These are phyloP conservation scores for Apis florea DNA, from an alignment of 1,140 invertebrate genomes.

Conservation along the genomic window DNA sequence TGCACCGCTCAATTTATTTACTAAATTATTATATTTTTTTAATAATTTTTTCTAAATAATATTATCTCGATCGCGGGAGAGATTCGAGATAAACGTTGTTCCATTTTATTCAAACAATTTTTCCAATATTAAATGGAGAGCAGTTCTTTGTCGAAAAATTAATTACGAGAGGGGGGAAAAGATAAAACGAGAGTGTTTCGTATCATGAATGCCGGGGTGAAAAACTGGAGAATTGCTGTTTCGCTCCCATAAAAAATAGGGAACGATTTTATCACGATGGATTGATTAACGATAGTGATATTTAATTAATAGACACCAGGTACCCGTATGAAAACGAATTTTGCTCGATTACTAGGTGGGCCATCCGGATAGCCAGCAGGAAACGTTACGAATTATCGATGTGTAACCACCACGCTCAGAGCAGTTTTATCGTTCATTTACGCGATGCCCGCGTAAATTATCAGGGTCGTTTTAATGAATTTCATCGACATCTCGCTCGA, in stretches of 20 bases:
- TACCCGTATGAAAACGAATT: slow-evolving; percentile 34
- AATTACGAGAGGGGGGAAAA: background rate
- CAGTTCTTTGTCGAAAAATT: background rate
- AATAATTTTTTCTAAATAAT: too few species aligned
- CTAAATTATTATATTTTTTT: too few species aligned
- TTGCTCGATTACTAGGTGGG: slow-evolving; percentile 34
- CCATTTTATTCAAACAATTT: too few species aligned
- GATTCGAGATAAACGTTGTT: too few species aligned
- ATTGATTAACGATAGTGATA: slow-evolving; percentile 36
- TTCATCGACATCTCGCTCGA: slow-evolving; percentile 8
- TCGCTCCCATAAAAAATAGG: slow-evolving; percentile 33
- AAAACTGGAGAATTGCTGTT: background rate
- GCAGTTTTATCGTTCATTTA: slow-evolving; percentile 53
- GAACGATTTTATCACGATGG: slow-evolving; percentile 31
- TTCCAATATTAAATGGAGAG: too few species aligned
- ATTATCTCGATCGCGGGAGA: too few species aligned
- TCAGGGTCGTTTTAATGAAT: slow-evolving; percentile 55
- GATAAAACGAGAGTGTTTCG: too few species aligned
- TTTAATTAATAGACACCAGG: slow-evolving; percentile 8
- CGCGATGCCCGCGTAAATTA: slow-evolving; percentile 44
- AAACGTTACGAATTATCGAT: slow-evolving; percentile 52
- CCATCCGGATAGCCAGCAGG: slow-evolving; percentile 45
- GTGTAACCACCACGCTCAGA: slow-evolving; percentile 26
- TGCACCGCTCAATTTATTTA: too few species aligned
- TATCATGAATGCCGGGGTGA: background rate